Evolutionary conservation across 2,888 invertebrate species (phyloP).

Genomic region (Drosophila meridiana): DNA sequence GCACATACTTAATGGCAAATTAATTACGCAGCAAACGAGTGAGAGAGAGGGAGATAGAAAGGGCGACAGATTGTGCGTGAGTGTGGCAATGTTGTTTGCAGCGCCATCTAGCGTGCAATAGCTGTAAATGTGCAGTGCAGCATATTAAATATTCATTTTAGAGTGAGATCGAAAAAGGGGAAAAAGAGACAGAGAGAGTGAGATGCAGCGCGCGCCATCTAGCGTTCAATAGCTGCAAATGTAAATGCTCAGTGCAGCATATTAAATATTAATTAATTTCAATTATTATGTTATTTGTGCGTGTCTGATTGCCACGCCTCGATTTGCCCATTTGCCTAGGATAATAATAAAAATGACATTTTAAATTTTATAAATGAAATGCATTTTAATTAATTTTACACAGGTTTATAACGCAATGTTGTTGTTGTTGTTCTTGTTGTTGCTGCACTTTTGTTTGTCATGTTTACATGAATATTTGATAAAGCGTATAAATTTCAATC

Average conservation of each 20-base stretch:
- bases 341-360: constrained; percentile 50
- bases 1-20: constrained; percentile 74
- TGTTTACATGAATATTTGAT: constrained; percentile 79
- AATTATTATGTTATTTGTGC: constrained; percentile 66
- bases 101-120: constrained; percentile 46
- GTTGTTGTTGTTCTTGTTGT: constrained; percentile 14
- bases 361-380: constrained; percentile 77
- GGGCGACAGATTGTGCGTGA: neutral
- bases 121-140: constrained; percentile 25
- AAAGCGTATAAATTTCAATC: constrained; percentile 72
- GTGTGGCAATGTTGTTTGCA: neutral
- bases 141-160: constrained; percentile 74
- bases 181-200: neutral
- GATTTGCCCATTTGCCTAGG: constrained; percentile 3
- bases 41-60: neutral
- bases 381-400: constrained; percentile 77
- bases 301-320: constrained; percentile 14
- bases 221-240: constrained; percentile 20
- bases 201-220: constrained; percentile 33
- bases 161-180: neutral
- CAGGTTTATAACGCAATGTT: constrained; percentile 27
- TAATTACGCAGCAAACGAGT: constrained; percentile 56
- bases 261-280: constrained; percentile 78
- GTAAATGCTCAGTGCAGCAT: constrained; percentile 41
- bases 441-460: constrained; percentile 59